These are phyloP conservation scores for Dolichomitus sp. DNA, from an alignment of 2,888 invertebrate genomes.

Conservation along the genomic window DNA sequence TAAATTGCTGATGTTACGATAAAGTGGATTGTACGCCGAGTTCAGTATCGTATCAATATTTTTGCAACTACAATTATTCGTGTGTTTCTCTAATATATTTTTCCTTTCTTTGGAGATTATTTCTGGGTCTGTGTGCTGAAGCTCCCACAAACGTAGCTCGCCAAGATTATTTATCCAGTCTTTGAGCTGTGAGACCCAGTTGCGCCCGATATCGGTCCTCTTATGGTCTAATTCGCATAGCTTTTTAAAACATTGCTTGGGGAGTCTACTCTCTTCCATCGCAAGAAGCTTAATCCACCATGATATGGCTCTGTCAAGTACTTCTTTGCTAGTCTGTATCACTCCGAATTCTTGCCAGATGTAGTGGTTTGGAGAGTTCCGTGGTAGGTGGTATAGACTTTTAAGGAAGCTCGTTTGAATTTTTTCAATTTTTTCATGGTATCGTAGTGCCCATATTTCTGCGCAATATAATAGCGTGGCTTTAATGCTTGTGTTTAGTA, in stretches of 20 bases:
- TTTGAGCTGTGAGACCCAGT: background rate
- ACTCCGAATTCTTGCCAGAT: constrained; percentile 18
- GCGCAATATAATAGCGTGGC: constrained; percentile 4
- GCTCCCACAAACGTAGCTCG: background rate
- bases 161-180: background rate
- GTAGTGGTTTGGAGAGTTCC: too few species aligned
- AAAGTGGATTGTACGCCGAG: background rate
- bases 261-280: background rate
- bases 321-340: background rate
- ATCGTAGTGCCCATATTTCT: constrained; percentile 40
- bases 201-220: background rate
- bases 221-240: background rate
- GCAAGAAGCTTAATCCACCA: background rate
- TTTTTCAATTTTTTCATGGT: background rate
- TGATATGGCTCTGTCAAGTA: background rate
- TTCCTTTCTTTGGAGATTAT: background rate
- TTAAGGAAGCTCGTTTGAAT: background rate
- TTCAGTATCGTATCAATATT: background rate
- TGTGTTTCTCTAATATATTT: background rate
- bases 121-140: background rate
- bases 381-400: background rate
- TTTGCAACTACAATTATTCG: background rate
- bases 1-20: background rate
- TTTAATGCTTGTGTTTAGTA: background rate
- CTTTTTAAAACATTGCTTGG: constrained; percentile 3